Conservation (phyloP, 2,113 vertebrate genomes). For the Scytalopus superciliaris region DNA sequence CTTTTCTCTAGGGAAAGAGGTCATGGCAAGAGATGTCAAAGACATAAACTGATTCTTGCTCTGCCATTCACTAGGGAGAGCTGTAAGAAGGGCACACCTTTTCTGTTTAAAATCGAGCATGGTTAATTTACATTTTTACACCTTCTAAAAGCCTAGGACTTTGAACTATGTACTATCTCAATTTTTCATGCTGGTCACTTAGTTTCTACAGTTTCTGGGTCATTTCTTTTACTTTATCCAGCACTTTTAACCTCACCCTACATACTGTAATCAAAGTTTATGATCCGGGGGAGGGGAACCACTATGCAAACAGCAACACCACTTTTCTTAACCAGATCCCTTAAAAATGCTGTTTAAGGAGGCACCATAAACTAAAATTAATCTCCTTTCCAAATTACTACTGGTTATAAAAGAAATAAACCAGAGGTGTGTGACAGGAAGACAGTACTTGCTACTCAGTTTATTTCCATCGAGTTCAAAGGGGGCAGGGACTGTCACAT, state of each 20-base stretch:
- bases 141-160: not conserved
- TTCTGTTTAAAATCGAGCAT: not conserved
- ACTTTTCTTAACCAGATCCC: not conserved
- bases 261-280: not conserved
- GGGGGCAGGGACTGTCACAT: not conserved
- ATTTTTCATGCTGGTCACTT: not conserved
- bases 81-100: not conserved
- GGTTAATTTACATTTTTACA: not conserved
- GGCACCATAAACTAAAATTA: not conserved
- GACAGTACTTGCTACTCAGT: not conserved
- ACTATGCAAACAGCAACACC: not conserved
- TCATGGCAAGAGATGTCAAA: not conserved
- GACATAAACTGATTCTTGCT: not conserved
- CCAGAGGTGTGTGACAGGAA: not conserved
- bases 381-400: not conserved
- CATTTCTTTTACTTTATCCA: not conserved
- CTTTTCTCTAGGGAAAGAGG: not conserved
- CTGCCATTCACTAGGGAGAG: not conserved
- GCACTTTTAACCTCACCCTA: not conserved
- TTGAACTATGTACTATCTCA: not conserved
- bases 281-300: accelerated
- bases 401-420: not conserved
- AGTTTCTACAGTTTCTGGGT: not conserved
- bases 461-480: not conserved
- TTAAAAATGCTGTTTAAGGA: not conserved